phyloP scores from a whole-genome alignment of 2,113 vertebrate species.

The Piaya cayana region DNA sequence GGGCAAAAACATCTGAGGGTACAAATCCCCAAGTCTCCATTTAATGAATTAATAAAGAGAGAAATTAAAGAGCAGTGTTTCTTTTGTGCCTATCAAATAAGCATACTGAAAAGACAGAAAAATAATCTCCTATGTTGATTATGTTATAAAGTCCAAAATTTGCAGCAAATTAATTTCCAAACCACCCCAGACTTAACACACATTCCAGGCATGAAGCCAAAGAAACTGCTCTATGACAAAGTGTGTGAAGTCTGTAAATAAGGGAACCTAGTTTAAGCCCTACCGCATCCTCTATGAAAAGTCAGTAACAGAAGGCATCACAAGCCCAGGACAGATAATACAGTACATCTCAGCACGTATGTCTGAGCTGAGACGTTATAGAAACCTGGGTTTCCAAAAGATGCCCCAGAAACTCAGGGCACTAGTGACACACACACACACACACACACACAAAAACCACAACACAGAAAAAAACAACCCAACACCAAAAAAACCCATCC shows the following conservation, averaged over 20 bases:
- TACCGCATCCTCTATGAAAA: not conserved
- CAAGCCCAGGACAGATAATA: not conserved
- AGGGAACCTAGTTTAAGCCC: not conserved
- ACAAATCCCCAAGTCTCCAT: not conserved
- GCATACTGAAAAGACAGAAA: not conserved
- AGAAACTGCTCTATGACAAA: not conserved
- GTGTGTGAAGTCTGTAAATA: not conserved
- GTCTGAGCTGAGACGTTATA: not conserved
- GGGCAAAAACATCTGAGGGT: not conserved
- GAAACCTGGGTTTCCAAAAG: not conserved
- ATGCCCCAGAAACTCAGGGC: not conserved
- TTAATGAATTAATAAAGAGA: not conserved
- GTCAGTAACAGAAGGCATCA: not conserved
- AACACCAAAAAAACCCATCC: not conserved
- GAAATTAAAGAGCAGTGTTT: conserved; percentile 26
- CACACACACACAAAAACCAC: too few relatives aligned
- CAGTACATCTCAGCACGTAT: not conserved
- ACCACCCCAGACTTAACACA: not conserved
- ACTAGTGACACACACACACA: not conserved
- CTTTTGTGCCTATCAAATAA: not conserved
- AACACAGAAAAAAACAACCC: not conserved
- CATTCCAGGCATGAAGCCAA: not conserved
- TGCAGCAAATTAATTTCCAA: not conserved
- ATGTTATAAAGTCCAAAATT: not conserved
- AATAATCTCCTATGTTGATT: not conserved